A percentile compares a stretch with the other conserved stretches of the same genome.
Evolutionary conservation across 2,113 vertebrate species (phyloP).

Genomic region (Myotis davidii): DNA sequence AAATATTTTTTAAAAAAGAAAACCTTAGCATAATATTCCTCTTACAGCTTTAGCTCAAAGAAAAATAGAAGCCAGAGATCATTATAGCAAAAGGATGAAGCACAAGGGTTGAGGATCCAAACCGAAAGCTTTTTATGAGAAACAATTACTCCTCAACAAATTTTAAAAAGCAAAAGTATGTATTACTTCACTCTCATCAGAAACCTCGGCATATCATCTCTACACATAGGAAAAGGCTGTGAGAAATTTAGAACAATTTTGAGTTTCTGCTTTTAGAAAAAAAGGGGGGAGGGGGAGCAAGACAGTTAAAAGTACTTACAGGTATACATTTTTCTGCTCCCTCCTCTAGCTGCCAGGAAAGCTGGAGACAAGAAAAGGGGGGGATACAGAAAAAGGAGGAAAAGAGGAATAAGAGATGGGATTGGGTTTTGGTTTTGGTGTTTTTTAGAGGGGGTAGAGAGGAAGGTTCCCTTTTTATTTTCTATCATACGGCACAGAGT

Average conservation of each 20-base stretch:
- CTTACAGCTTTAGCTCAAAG: conserved; percentile 8
- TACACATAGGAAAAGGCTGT: conserved; percentile 48
- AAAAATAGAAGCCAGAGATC: conserved; percentile 34
- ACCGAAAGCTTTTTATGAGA: conserved; percentile 62
- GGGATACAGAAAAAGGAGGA: conserved; percentile 57
- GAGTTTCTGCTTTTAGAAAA: conserved; percentile 65
- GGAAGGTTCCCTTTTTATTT: background rate
- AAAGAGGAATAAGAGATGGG: conserved; percentile 20
- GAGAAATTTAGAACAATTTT: conserved; percentile 12
- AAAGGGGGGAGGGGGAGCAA: background rate
- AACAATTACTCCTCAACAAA: conserved; percentile 42
- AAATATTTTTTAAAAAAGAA: background rate
- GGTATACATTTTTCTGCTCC: conserved; percentile 71
- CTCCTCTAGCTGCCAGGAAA: conserved; percentile 71
- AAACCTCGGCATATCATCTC: conserved; percentile 50
- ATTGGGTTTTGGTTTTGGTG: conserved; percentile 27
- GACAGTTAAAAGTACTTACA: conserved; percentile 77
- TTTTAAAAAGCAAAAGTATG: conserved; percentile 54
- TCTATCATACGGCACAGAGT: conserved; percentile 65
- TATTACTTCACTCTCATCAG: conserved; percentile 61
- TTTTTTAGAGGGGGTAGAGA: background rate
- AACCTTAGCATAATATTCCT: conserved; percentile 36
- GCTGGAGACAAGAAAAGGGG: conserved; percentile 53
- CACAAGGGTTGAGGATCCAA: conserved; percentile 10
- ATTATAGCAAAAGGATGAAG: conserved; percentile 49